phyloP scores from a whole-genome alignment of 23 tunicate genomes.

The Diplosoma virens region DNA sequence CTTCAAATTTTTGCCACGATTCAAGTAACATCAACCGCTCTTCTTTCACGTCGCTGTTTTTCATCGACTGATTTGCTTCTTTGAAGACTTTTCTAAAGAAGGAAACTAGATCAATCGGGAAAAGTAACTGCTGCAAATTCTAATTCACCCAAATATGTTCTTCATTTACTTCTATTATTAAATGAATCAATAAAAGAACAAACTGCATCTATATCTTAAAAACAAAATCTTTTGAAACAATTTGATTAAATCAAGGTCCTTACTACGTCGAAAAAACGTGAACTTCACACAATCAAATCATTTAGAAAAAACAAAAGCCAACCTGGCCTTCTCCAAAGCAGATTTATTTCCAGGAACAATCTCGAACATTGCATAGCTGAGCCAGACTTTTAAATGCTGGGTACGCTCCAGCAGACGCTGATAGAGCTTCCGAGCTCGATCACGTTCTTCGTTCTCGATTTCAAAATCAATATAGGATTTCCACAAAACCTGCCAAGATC shows the following conservation, averaged over 20 bases:
- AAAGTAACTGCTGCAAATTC: background rate
- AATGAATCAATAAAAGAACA: background rate
- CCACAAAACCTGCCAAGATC: constrained; percentile 78
- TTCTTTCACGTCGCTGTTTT: constrained; percentile 59
- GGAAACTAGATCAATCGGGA: background rate
- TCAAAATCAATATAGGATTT: constrained; percentile 96
- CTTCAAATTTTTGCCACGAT: constrained; percentile 81
- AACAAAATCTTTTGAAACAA: too few relatives aligned
- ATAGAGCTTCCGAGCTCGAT: constrained; percentile 67
- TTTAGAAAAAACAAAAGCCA: background rate
- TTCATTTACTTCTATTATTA: too few relatives aligned
- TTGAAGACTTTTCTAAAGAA: constrained; percentile 49
- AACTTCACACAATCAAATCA: too few relatives aligned
- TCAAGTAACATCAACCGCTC: constrained; percentile 72
- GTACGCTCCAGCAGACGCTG: constrained; percentile 79
- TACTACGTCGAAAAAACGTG: too few relatives aligned
- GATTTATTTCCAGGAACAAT: constrained; percentile 19
- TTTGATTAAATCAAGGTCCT: too few relatives aligned
- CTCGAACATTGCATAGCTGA: constrained; percentile 83
- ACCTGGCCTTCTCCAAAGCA: constrained; percentile 58
- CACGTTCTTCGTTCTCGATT: constrained; percentile 71
- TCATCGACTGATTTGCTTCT: constrained; percentile 63
- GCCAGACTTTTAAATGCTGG: constrained; percentile 86
- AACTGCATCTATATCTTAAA: too few relatives aligned
- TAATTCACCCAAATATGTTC: too few relatives aligned